Base-by-base conservation (phyloP, 2,888 invertebrate genomes). In the Hymenopus coronatus region DNA sequence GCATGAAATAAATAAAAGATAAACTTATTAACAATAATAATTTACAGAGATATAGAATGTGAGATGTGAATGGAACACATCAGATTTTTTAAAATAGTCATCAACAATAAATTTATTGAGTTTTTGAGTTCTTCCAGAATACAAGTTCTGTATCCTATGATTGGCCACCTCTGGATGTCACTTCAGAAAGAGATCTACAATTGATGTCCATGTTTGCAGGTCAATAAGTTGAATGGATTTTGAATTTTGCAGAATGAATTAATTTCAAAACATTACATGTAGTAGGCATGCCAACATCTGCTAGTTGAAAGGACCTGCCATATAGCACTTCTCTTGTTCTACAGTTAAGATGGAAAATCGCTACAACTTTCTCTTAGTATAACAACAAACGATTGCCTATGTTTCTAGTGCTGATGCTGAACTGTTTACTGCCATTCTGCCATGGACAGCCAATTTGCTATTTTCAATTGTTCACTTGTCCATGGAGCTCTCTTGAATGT, bases 111-210 rank as follows among this genome's bases (percentile, higher is more conserved):
- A 88, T 87, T 88, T 88, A 83, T 91, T 91, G n/a, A 91, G 86
- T 90, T 92, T 92, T 90, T 91, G 91, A n/a, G 91, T 91, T 87
- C 91, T 87, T 20, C 91, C 91, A 87, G 91, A 90, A 89, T 92
- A 92, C 90, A 92, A 90, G 89, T 89, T 88, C n/a, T 92, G 92
- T 40, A 91, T 91, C 88, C 91, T 92, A 40, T 92, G 40, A 82
- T 88, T 90, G 8, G 90, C 89, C 30, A 92, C 88, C 82, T 91
- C 90, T 25, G 91, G 91, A 90, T 92, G 84, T 33, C 90, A 33
- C 30, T 88, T 87, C 82, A 91, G 84, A 89, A 91, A 91, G 33
- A 90, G 83, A 83, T 90, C 90, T 4, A 91, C 91, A 90, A 91
- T 87, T 91, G n/a, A n/a, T n/a, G n/a, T n/a, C n/a, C n/a, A n/a